phyloP scores from a whole-genome alignment of 2,888 invertebrate species.

The Meloe dianella region DNA sequence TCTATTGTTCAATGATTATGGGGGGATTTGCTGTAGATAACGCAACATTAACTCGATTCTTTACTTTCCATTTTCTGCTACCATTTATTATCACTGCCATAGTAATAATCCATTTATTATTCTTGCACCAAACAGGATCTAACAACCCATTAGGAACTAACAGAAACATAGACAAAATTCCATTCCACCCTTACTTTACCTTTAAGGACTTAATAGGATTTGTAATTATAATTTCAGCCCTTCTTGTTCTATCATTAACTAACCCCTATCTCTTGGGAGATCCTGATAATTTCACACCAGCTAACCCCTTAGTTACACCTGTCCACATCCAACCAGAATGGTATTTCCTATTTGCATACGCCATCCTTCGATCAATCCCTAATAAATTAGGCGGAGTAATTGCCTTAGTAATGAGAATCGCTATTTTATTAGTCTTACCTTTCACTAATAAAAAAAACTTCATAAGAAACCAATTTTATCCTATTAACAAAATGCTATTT shows the following conservation, averaged over 20 bases:
- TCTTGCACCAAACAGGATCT: constrained; percentile 72
- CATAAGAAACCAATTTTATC: constrained; percentile 66
- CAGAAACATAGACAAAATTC: constrained; percentile 71
- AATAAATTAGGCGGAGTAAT: constrained; percentile 81
- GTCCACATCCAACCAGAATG: constrained; percentile 84
- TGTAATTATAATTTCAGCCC: constrained; percentile 63
- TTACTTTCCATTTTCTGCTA: constrained; percentile 74
- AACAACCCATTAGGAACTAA: constrained; percentile 71
- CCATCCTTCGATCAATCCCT: constrained; percentile 79
- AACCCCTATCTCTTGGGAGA: constrained; percentile 70
- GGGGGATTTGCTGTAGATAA: constrained; percentile 78
- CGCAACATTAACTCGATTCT: constrained; percentile 78
- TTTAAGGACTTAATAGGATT: constrained; percentile 70
- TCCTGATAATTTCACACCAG: constrained; percentile 76
- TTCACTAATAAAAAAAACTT: constrained; percentile 65
- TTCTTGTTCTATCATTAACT: constrained; percentile 63
- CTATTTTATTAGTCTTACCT: constrained; percentile 70
- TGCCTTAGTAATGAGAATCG: constrained; percentile 69
- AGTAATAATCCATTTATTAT: constrained; percentile 69
- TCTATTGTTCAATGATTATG: constrained; percentile 74
- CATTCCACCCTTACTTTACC: constrained; percentile 71
- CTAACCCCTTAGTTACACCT: constrained; percentile 73
- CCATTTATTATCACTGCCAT: constrained; percentile 71
- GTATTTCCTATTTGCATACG: constrained; percentile 84
- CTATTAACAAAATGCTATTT: constrained; percentile 66